Evolutionary conservation across 2,797 vertebrate species (phyloP), one percentile per base, ranked within the genome.

Genomic region (Diplodus puntazzo): DNA sequence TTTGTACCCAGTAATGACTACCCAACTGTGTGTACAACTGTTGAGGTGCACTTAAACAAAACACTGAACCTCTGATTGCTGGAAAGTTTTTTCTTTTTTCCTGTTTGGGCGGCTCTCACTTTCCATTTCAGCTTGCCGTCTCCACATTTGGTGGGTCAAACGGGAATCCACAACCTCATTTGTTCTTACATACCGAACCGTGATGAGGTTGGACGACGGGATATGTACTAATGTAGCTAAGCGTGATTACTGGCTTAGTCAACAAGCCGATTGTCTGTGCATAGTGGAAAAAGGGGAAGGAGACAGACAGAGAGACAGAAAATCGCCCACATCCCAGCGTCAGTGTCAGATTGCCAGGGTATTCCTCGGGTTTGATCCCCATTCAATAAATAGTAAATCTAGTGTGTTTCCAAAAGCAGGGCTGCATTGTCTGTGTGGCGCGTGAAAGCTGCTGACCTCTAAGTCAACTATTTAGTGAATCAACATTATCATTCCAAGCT

Each of bases 401-500:
- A 43, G 65, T 74, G 75, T 80, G 85, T 89, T 93, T 92, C 82
- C 55, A 92, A 88, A 27, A 84, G 81, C 82, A 70, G 65, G 65
- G 17, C 63, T 61, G 68, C 77, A 89, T 91, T 92, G 92, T 89
- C 86, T 85, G 63, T 81, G 82, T 83, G 83, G 69, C 45, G 57
- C 69, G 76, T 88, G 88, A 89, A 89, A 74, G 87, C 88, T 80
- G 84, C 85, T 94, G 94, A 95, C 93, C 93, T 94, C 93, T 92
- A 85, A 92, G 92, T 93, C 87, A 89, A 93, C 91, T 91, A 94
- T 95, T 95, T 94, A 93, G 92, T 86, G 66, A 94, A 94, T 94
- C 92, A 92, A 94, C 92, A 94, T 93, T 92, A 94, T 95, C 94
- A 95, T 94, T 94, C 94, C 92, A 87, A 82, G 87, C 92, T 92